Conservation (phyloP, 2,797 vertebrate species). For the Acestrorhynchus altus region DNA sequence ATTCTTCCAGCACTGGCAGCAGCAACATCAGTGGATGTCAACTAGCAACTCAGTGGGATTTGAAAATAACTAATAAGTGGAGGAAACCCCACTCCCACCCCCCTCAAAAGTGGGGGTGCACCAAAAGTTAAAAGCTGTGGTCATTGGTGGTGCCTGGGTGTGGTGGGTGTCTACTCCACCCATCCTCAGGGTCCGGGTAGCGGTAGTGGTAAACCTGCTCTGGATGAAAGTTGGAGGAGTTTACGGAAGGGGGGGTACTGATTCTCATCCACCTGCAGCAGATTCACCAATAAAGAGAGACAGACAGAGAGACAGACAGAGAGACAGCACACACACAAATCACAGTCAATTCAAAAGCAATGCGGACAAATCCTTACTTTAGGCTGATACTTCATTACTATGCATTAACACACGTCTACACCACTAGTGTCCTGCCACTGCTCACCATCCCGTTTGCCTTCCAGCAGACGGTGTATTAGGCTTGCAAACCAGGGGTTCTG, state of each 20-base stretch:
- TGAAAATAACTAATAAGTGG: no score
- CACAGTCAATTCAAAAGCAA: no score
- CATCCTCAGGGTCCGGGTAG: constrained; percentile 66
- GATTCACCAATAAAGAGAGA: constrained; percentile 72
- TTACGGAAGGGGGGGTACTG: constrained; percentile 78
- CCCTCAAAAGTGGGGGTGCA: no score
- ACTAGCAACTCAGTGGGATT: no score
- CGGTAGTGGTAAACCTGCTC: constrained; percentile 84
- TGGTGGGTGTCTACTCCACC: constrained; percentile 60
- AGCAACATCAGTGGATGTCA: no score
- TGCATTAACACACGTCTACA: not conserved
- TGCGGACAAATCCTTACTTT: not conserved
- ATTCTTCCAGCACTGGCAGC: no score
- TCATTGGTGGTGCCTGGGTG: not conserved
- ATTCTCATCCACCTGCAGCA: constrained; percentile 74
- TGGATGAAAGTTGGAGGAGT: constrained; percentile 77
- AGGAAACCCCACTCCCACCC: no score
- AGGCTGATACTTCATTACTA: not conserved
- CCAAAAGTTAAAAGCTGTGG: not conserved
- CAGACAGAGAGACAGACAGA: not conserved
- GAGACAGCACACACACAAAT: no score
- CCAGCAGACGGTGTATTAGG: constrained; percentile 81
- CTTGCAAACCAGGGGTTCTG: constrained; percentile 83
- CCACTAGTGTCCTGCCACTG: not conserved
- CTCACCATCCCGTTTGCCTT: constrained; percentile 82